phyloP scores from a whole-genome alignment of 2,113 vertebrate genomes.

The Budorcas taxicolor region DNA sequence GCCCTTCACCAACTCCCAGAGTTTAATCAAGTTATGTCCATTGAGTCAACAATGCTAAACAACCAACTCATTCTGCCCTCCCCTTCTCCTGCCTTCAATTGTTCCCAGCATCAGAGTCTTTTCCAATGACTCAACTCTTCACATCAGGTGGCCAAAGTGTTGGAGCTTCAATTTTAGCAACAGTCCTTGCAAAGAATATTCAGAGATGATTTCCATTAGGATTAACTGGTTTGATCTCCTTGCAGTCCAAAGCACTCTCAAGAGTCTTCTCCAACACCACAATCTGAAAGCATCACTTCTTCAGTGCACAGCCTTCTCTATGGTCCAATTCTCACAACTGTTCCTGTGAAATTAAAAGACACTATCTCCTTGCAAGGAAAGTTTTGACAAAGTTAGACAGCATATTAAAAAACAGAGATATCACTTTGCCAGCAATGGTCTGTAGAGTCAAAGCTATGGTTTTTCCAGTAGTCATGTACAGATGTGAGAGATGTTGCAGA shows the following conservation, averaged over 20 bases:
- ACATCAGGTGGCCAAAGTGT: not conserved
- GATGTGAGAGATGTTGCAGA: not conserved
- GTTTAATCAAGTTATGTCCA: not conserved
- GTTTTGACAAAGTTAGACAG: not conserved
- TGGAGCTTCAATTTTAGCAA: not conserved
- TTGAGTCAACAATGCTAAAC: not conserved
- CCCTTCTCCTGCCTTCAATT: not conserved
- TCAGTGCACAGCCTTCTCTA: not conserved
- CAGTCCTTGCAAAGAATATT: not conserved
- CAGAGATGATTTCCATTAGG: not conserved
- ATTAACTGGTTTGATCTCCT: not conserved
- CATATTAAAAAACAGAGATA: not conserved
- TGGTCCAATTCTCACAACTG: not conserved
- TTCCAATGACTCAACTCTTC: not conserved
- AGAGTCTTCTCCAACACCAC: not conserved
- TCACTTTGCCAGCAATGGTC: not conserved
- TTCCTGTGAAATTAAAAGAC: not conserved
- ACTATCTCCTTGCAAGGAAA: not conserved
- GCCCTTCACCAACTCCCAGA: not conserved
- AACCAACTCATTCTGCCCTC: not conserved
- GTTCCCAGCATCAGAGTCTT: not conserved
- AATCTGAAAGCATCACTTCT: not conserved
- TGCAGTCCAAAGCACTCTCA: not conserved
- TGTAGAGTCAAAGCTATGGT: not conserved
- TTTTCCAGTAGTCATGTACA: not conserved